Conservation (phyloP, 1,140 invertebrate species). For the Tribolium castaneum region DNA sequence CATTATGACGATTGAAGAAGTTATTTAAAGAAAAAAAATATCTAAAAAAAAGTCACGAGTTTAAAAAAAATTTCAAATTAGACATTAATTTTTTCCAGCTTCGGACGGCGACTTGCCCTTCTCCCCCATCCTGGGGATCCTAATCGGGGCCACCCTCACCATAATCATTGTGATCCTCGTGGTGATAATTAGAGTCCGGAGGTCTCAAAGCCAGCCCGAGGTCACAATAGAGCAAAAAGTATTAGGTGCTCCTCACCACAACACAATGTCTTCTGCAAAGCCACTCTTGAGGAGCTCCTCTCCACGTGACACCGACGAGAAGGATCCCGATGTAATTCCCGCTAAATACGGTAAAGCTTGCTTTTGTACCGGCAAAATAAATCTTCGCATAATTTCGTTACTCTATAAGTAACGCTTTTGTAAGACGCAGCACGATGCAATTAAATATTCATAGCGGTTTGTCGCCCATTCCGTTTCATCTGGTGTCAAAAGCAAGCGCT, state of each 20-base stretch:
- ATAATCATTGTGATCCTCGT: constrained; percentile 67
- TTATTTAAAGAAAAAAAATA: too few species aligned
- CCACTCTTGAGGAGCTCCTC: constrained; percentile 62
- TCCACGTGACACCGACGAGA: constrained; percentile 70
- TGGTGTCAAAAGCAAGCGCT: not conserved
- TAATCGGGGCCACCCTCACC: constrained; percentile 68
- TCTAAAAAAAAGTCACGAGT: too few species aligned
- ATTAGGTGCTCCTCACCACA: constrained; percentile 53
- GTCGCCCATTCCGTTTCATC: not conserved
- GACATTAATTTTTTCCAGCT: constrained; percentile 62
- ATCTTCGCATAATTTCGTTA: constrained; percentile 29
- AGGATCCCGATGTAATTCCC: constrained; percentile 79
- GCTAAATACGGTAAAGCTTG: constrained; percentile 73
- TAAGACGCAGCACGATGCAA: not conserved
- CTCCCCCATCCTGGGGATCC: constrained; percentile 68
- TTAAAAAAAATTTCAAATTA: too few species aligned
- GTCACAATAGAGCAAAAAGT: constrained; percentile 54
- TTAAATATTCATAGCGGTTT: constrained; percentile 26
- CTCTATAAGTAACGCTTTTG: constrained; percentile 24
- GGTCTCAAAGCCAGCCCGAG: constrained; percentile 57
- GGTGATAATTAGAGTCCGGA: constrained; percentile 66
- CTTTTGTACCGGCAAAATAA: constrained; percentile 29
- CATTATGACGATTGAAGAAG: too few species aligned
- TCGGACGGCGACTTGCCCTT: constrained; percentile 68
- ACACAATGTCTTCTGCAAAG: constrained; percentile 62